These are phyloP conservation scores for Drosophila truncata DNA, from an alignment of 1,140 invertebrate genomes.

Conservation along the genomic window DNA sequence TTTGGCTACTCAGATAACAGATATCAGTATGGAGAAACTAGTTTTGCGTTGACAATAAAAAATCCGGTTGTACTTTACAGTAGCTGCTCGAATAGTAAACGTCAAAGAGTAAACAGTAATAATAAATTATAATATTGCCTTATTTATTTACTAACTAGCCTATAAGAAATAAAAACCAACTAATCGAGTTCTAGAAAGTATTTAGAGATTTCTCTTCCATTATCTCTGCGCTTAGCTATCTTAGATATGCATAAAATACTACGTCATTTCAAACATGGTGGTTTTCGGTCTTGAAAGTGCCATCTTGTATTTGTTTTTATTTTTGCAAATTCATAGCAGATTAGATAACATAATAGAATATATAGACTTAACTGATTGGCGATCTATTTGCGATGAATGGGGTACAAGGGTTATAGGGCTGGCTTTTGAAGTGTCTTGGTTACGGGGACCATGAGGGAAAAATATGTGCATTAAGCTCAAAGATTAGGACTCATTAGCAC, in stretches of 20 bases:
- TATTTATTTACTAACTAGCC: neutral
- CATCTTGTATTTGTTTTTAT: slow-evolving; percentile 20
- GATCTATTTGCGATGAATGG: slow-evolving; percentile 34
- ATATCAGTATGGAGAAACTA: slow-evolving; percentile 19
- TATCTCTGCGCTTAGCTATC: slow-evolving; percentile 13
- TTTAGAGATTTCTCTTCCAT: neutral
- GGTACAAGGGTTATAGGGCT: slow-evolving; percentile 46
- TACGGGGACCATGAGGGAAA: neutral
- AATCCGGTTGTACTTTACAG: slow-evolving; percentile 18
- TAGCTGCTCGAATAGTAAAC: neutral
- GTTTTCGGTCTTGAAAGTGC: slow-evolving; percentile 27
- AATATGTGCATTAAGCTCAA: slow-evolving; percentile 3
- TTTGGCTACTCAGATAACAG: slow-evolving; percentile 7
- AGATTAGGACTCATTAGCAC: slow-evolving; percentile 4
- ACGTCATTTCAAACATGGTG: slow-evolving; percentile 28
- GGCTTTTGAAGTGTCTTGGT: slow-evolving; percentile 13
- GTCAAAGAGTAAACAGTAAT: neutral
- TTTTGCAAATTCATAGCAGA: slow-evolving; percentile 36
- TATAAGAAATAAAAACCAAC: neutral
- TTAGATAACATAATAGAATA: slow-evolving; percentile 46
- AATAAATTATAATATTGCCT: neutral
- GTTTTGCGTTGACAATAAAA: slow-evolving; percentile 26
- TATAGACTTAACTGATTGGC: slow-evolving; percentile 30
- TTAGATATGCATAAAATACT: slow-evolving; percentile 24
- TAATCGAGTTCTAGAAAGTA: slow-evolving; percentile 6